Conservation (phyloP, 2,797 vertebrate genomes). For the Rhinophrynus dorsalis region DNA sequence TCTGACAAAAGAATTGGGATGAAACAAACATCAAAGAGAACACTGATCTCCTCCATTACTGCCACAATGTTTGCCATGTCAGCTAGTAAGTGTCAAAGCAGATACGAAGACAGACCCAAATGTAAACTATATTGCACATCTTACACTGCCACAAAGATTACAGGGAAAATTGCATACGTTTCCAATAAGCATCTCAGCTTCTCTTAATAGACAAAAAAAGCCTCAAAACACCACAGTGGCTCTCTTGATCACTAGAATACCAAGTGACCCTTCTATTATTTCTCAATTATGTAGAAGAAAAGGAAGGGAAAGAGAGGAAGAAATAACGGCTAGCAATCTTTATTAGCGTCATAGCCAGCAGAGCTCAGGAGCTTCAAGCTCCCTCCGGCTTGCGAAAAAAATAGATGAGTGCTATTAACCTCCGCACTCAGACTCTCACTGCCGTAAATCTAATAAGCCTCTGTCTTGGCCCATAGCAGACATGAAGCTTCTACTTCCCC, state of each 20-base stretch:
- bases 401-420: constrained; percentile 39
- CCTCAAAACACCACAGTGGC: not conserved
- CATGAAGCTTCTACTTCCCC: constrained; percentile 27
- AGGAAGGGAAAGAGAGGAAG: not conserved
- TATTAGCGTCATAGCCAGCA: constrained; percentile 29
- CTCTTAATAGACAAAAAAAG: not conserved
- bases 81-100: not conserved
- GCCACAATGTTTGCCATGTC: no score
- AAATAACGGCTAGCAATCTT: constrained; percentile 44
- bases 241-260: not conserved
- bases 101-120: not conserved
- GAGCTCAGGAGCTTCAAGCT: constrained; percentile 1
- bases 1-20: no score
- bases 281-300: constrained; percentile 12
- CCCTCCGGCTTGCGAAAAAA: constrained; percentile 26
- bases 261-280: constrained; percentile 27
- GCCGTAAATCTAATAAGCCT: constrained; percentile 34
- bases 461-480: constrained; percentile 22
- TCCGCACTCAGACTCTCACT: constrained; percentile 25
- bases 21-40: no score
- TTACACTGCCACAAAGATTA: not conserved
- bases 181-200: not conserved
- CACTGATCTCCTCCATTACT: no score
- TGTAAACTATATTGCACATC: not conserved
- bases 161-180: not conserved